These are phyloP conservation scores for Cyclargus thomasi DNA, from an alignment of 1,140 invertebrate genomes.

Conservation along the genomic window DNA sequence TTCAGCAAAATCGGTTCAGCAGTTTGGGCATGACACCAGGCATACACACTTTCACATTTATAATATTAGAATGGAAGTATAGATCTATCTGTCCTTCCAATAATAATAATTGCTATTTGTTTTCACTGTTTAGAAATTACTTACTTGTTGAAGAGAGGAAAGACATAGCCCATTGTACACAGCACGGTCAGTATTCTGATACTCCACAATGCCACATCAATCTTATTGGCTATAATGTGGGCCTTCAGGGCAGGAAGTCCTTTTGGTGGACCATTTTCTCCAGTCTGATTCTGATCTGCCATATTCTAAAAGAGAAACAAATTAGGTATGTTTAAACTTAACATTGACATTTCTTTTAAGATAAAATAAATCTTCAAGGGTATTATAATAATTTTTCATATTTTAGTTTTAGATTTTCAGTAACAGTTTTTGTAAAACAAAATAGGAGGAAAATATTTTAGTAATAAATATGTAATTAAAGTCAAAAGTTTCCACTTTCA, in stretches of 20 bases:
- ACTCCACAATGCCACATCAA: constrained; percentile 89
- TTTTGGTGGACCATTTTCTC: constrained; percentile 57
- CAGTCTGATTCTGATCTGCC: constrained; percentile 53
- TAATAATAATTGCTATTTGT: too few relatives aligned
- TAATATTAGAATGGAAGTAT: too few relatives aligned
- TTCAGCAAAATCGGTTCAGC: too few relatives aligned
- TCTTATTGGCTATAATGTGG: constrained; percentile 87
- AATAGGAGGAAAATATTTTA: neutral
- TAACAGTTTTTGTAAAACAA: too few relatives aligned
- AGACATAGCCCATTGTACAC: constrained; percentile 88
- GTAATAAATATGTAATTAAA: neutral
- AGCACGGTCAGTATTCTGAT: constrained; percentile 88
- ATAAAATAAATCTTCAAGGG: too few relatives aligned
- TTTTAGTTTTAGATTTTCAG: too few relatives aligned
- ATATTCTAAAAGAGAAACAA: constrained; percentile 37
- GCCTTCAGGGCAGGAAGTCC: constrained; percentile 80
- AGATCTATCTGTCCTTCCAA: too few relatives aligned
- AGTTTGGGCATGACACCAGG: too few relatives aligned
- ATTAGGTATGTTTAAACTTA: neutral
- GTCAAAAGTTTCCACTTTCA: constrained; percentile 6
- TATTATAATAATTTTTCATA: too few relatives aligned
- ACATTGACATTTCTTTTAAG: too few relatives aligned
- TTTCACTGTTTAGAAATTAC: constrained; percentile 36
- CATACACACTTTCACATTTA: too few relatives aligned
- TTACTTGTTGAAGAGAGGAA: constrained; percentile 91